A percentile compares a stretch with the other conserved stretches of the same genome.
phyloP scores from a whole-genome alignment of 92 coral and sea anemone species.

The Virgularia gustaviana region DNA sequence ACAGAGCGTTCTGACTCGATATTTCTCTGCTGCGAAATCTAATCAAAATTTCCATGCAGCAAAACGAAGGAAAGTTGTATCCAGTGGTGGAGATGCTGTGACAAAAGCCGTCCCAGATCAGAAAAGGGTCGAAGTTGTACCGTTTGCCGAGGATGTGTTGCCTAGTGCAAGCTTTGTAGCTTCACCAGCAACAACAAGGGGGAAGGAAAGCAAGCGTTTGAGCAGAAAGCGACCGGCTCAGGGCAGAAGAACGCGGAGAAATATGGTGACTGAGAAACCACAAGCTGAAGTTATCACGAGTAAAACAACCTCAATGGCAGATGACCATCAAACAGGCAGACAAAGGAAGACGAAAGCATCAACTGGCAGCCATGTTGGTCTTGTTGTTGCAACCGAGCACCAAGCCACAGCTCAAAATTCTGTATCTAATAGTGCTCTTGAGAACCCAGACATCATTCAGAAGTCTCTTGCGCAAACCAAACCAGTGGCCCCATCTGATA shows the following conservation, averaged over 20 bases:
- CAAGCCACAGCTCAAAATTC: conserved; percentile 21
- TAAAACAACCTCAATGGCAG: conserved; percentile 67
- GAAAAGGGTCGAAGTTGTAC: neutral
- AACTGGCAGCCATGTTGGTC: conserved; percentile 39
- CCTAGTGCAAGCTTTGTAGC: conserved; percentile 14
- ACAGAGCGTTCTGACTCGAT: conserved; percentile 79
- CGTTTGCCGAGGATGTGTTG: neutral
- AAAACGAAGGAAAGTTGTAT: conserved; percentile 78
- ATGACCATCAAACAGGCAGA: conserved; percentile 69
- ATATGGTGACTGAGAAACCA: conserved; percentile 12
- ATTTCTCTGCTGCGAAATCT: conserved; percentile 69
- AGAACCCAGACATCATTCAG: no score
- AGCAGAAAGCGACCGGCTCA: conserved; percentile 35
- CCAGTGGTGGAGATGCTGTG: conserved; percentile 30
- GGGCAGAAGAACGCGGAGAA: conserved; percentile 34
- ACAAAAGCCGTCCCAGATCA: neutral
- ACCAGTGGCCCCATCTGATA: conserved; percentile 17
- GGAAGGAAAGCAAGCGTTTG: conserved; percentile 39
- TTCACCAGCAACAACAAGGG: conserved; percentile 16
- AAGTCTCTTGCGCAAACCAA: conserved; percentile 11
- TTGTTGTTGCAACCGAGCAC: conserved; percentile 52
- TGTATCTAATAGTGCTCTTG: neutral
- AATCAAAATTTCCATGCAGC: conserved; percentile 82
- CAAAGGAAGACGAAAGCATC: conserved; percentile 38
- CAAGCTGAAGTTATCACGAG: conserved; percentile 30